Conservation (phyloP, 2,888 invertebrate species). For the Phania funesta region DNA sequence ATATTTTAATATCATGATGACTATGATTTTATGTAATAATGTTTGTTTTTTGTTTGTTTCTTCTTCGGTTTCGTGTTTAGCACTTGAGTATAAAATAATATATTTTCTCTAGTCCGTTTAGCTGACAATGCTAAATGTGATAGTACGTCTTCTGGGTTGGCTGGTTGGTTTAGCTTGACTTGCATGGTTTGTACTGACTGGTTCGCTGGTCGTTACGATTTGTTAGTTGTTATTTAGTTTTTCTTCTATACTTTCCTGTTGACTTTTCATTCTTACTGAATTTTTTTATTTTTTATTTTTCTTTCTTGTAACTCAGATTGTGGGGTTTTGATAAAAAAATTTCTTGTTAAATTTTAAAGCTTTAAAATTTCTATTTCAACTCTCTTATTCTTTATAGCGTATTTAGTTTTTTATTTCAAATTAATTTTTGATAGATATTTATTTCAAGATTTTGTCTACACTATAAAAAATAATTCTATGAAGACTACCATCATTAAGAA, state of each 20-base stretch:
- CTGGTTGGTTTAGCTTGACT: constrained; percentile 20
- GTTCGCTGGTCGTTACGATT: constrained; percentile 22
- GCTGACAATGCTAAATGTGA: constrained; percentile 52
- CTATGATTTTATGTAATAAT: background rate
- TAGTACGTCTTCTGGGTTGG: constrained; percentile 9
- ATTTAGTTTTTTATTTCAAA: constrained; percentile 1
- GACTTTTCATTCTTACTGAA: background rate
- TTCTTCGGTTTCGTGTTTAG: background rate
- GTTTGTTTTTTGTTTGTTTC: constrained; percentile 16
- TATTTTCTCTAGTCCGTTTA: constrained; percentile 26
- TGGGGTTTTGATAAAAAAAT: constrained; percentile 57
- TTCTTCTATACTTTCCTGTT: background rate
- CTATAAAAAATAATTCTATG: background rate
- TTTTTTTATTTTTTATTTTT: constrained; percentile 1
- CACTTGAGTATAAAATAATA: background rate
- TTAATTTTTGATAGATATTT: constrained; percentile 22
- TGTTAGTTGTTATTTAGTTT: background rate
- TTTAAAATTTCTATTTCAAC: constrained; percentile 17
- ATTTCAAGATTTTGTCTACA: background rate
- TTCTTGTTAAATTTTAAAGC: constrained; percentile 67
- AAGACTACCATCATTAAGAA: constrained; percentile 5
- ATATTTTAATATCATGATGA: background rate
- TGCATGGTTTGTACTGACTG: constrained; percentile 30
- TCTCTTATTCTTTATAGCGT: background rate
- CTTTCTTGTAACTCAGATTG: constrained; percentile 30